Base-by-base conservation (phyloP, 2,888 invertebrate genomes). In the Onchidella celtica region DNA sequence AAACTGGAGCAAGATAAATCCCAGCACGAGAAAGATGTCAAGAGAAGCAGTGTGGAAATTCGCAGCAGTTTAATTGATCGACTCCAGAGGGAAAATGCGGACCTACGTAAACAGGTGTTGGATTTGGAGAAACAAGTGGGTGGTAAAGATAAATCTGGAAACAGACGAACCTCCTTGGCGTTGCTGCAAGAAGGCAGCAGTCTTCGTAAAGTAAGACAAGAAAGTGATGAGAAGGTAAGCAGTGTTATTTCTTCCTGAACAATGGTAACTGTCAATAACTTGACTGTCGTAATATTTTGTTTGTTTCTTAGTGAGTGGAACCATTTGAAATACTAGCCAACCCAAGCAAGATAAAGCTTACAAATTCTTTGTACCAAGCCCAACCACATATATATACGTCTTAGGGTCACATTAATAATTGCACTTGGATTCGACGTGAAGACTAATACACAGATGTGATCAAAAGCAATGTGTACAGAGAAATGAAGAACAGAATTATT, bases 171-270 rank as follows among this genome's bases (percentile, higher is more conserved):
- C n/a, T 82, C 82, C 11, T 61, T 75, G 69, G 17, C 63, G 38
- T n/a, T 83, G 24, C 36, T 76, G 65, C 79, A 75, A 11, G 83
- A 70, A 75, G 86, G 80, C 79, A 82, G 68, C 66, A 79, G 76
- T 73, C 55, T 93, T 63, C 86, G 91, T 57, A 91, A 92, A 47
- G 93, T 93, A 21, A 94, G 94, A 87, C 68, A 94, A 93, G 85
- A 94, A 93, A 77, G 89, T 69, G 90, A 90, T 72, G 86, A 87
- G 24, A 88, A 89, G 72, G 83, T 90, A 80, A 93, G 59, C 4
- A 66, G 6, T 6, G 47, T 47, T 47, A 6, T 55, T 55, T 55
- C 11, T 55, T 55, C 55, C 17, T 55, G 21, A 17, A 55, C 55
- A 55, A 17, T 55, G 55, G 55, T 55, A 17, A 9, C 17, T 55